phyloP scores from a whole-genome alignment of 30 jellyfish, hydroid and myxozoan genomes.

The Aurelia sp. region DNA sequence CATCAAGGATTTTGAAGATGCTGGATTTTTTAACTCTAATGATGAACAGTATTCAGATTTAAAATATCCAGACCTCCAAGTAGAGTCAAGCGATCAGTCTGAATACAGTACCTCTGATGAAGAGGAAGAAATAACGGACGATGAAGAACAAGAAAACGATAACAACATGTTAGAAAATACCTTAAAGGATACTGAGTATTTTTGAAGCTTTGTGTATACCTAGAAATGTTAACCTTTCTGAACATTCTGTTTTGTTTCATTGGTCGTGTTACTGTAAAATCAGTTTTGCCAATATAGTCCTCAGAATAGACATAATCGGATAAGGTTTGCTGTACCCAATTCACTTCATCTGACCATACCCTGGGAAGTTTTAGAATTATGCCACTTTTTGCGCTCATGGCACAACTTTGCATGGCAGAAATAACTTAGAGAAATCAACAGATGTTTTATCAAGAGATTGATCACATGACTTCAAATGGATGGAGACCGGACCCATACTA shows the following conservation, averaged over 20 bases:
- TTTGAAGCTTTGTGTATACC: not conserved
- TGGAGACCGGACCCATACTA: too few species aligned
- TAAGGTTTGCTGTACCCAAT: too few species aligned
- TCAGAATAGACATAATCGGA: too few species aligned
- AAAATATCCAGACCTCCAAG: conserved; percentile 10
- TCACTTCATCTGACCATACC: too few species aligned
- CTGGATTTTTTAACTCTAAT: conserved; percentile 13
- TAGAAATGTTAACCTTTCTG: conserved; percentile 1
- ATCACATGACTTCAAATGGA: too few species aligned
- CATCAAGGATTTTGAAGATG: conserved; percentile 23
- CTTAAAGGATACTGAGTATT: too few species aligned
- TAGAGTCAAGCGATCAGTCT: conserved; percentile 20
- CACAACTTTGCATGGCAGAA: too few species aligned
- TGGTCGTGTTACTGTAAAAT: conserved; percentile 2
- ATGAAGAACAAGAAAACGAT: conserved; percentile 17
- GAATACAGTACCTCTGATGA: conserved; percentile 8
- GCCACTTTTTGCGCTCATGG: too few species aligned
- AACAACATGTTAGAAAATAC: conserved; percentile 6
- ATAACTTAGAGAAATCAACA: too few species aligned
- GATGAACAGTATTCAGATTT: conserved; percentile 14
- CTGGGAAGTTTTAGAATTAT: too few species aligned
- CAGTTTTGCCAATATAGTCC: conserved; percentile 10
- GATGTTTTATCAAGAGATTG: too few species aligned
- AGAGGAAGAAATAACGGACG: conserved; percentile 13
- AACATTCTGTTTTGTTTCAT: conserved; percentile 3